Conservation (phyloP, 1,140 invertebrate genomes). For the Asbolus verrucosus region DNA sequence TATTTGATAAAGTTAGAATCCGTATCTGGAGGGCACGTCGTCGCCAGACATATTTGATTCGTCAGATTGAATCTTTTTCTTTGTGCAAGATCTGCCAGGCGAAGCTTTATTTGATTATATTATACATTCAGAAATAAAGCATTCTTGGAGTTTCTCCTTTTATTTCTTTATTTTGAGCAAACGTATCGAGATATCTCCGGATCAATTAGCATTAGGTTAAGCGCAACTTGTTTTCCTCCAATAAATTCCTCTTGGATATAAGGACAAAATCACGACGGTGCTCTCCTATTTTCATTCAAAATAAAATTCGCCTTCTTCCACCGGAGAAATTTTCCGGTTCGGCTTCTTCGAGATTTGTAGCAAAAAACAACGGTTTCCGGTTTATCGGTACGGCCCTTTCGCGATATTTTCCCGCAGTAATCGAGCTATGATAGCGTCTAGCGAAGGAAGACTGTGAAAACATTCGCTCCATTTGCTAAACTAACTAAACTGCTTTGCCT, state of each 20-base stretch:
- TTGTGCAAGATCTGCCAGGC: slow-evolving; percentile 28
- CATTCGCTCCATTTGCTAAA: slow-evolving; percentile 66
- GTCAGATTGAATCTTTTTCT: slow-evolving; percentile 43
- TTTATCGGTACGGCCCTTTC: slow-evolving; percentile 4
- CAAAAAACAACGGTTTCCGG: background rate
- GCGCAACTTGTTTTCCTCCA: slow-evolving; percentile 8
- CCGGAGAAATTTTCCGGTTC: no score
- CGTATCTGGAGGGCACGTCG: slow-evolving; percentile 22
- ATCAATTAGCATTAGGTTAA: slow-evolving; percentile 46
- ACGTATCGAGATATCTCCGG: slow-evolving; percentile 35
- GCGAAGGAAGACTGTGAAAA: slow-evolving; percentile 62
- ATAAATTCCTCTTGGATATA: no score
- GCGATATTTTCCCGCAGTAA: slow-evolving; percentile 51
- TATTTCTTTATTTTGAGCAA: slow-evolving; percentile 27
- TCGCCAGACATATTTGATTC: slow-evolving; percentile 36
- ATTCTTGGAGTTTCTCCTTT: slow-evolving; percentile 16
- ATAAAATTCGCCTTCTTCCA: slow-evolving; percentile 31
- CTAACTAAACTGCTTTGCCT: slow-evolving; percentile 66
- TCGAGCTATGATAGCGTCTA: slow-evolving; percentile 55
- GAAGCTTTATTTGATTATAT: slow-evolving; percentile 44
- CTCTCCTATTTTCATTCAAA: slow-evolving; percentile 19
- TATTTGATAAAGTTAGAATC: slow-evolving; percentile 46
- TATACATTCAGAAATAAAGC: slow-evolving; percentile 38
- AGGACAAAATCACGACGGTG: no score
- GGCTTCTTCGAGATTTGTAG: background rate